phyloP scores from a whole-genome alignment of 2,113 vertebrate species.

The Micromys minutus region DNA sequence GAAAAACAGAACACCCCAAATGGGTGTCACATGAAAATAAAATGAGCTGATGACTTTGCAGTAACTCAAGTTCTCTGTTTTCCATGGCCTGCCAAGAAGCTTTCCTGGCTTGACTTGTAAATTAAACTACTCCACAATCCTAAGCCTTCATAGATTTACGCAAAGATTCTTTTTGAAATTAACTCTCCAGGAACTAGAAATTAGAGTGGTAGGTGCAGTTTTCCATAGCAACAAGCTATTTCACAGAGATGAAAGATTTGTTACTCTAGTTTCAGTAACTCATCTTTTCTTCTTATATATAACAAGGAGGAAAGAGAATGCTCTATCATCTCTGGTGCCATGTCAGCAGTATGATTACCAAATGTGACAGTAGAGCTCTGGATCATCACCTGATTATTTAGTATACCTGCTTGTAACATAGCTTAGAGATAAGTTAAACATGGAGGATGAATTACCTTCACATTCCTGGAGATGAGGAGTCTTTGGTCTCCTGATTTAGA shows the following conservation, averaged over 20 bases:
- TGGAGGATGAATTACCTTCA: conserved; percentile 31
- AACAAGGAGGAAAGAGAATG: conserved; percentile 19
- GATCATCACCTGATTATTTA: conserved; percentile 50
- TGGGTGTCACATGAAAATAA: conserved; percentile 41
- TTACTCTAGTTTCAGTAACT: conserved; percentile 59
- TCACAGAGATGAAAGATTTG: conserved; percentile 8
- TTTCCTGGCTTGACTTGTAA: conserved; percentile 51
- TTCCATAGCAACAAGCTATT: conserved; percentile 7
- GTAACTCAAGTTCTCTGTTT: conserved; percentile 55
- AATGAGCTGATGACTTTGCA: conserved; percentile 49
- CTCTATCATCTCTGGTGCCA: conserved; percentile 43
- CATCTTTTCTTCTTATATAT: not conserved
- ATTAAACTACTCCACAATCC: conserved; percentile 56
- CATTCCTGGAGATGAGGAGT: not conserved
- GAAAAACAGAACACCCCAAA: conserved; percentile 39
- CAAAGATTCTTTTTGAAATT: conserved; percentile 65
- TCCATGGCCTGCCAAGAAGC: conserved; percentile 8
- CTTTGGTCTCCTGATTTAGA: conserved; percentile 27
- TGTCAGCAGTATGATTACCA: not conserved
- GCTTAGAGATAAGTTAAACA: conserved; percentile 53
- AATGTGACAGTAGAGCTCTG: conserved; percentile 43
- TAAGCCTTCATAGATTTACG: conserved; percentile 56
- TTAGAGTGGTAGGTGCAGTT: conserved; percentile 33
- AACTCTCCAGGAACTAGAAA: conserved; percentile 61
- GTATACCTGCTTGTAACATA: conserved; percentile 52